Base-by-base conservation (phyloP, 1,140 invertebrate genomes). In the Augochlora pura region DNA sequence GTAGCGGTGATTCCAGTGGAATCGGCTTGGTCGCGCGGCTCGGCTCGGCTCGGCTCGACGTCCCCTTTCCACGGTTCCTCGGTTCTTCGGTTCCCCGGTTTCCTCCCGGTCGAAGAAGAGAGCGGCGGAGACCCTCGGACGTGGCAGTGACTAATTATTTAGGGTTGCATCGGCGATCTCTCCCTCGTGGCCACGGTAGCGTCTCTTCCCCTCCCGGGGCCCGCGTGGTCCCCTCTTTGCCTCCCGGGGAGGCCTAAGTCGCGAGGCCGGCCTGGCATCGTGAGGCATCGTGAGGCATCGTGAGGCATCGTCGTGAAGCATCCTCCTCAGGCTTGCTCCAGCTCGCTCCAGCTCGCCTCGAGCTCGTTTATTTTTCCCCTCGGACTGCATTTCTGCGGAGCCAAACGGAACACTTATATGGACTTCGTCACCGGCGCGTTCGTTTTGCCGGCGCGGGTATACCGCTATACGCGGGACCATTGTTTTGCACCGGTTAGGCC, bases 61-160 rank as follows among this genome's bases (percentile, higher is more conserved):
- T 82, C n/a, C 65, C 63, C 75, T 80, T 80, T 82, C 76, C 74
- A 59, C 49, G 42, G 42, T 10, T 46, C 14, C 32, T 32, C 32
- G 32, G 32, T 32, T 32, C 32, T 32, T 32, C 32, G 32, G 32
- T 32, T 32, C 32, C 32, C 32, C 32, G 72, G 73, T 79, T 74
- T 64, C 81, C 69, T 78, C 57, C 62, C 52, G 64, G 60, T n/a
- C 69, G 49, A 21, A n/a, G 6, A 18, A 5, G 49, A 52, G 54
- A 23, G 46, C 23, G 54, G 72, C 82, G 71, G 64, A 66, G 87
- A 86, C 63, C 42, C 65, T 77, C 59, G 87, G 88, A 91, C 85
- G 91, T 91, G 90, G 90, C 91, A 91, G 90, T 91, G 91, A 92
- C 91, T 92, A 92, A 92, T 92, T 92, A 92, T 92, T 91, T 91